These are phyloP conservation scores for Drosophila cognata DNA, from an alignment of 2,888 invertebrate species.

Conservation along the genomic window DNA sequence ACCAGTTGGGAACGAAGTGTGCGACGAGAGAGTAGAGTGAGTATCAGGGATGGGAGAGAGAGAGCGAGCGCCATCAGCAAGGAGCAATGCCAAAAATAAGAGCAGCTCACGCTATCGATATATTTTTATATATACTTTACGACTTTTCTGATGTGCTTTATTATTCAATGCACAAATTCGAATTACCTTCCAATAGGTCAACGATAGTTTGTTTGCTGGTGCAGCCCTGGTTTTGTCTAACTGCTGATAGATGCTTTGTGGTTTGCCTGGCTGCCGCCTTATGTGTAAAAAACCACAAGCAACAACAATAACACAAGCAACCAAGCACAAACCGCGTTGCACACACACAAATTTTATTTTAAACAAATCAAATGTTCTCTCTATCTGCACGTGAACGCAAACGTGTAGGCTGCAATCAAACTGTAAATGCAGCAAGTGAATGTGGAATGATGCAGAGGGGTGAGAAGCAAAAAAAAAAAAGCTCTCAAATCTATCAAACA, in stretches of 20 bases:
- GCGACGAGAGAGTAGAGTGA: constrained; percentile 31
- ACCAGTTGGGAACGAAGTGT: constrained; percentile 43
- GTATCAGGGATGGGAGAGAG: constrained; percentile 39
- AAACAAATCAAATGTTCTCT: constrained; percentile 69
- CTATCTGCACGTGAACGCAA: constrained; percentile 53
- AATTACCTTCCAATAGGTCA: not conserved
- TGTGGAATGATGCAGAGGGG: constrained; percentile 17
- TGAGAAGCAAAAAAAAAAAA: not conserved
- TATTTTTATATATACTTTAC: not conserved
- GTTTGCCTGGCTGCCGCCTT: constrained; percentile 27
- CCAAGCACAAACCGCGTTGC: constrained; percentile 10
- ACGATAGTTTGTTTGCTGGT: constrained; percentile 16
- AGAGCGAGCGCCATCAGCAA: constrained; percentile 12
- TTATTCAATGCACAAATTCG: not conserved
- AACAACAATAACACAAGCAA: constrained; percentile 31
- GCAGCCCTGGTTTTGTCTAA: constrained; percentile 49
- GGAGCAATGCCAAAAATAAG: constrained; percentile 19
- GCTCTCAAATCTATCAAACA: constrained; percentile 23
- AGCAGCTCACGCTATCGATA: not conserved
- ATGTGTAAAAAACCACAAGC: constrained; percentile 31
- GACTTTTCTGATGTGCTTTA: not conserved
- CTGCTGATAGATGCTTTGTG: constrained; percentile 65
- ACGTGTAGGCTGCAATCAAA: constrained; percentile 59
- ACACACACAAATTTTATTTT: constrained; percentile 50
- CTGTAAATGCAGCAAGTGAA: constrained; percentile 69